These are phyloP conservation scores for Dynastes tityus DNA, from an alignment of 2,888 invertebrate genomes.

Conservation along the genomic window DNA sequence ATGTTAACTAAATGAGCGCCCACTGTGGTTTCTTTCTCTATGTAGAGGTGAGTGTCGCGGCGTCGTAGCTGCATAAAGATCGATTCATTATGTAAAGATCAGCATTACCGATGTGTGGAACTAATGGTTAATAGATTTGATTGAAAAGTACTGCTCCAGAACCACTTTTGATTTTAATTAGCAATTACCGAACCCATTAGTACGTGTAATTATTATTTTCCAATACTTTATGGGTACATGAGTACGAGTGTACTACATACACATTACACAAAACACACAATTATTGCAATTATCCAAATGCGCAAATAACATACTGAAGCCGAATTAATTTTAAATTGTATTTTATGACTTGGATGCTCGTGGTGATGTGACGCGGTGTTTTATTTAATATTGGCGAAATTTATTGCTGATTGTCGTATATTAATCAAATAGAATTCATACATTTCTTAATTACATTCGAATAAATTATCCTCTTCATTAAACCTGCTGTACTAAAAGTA, in stretches of 20 bases:
- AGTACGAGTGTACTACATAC: constrained; percentile 17
- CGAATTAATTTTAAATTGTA: constrained; percentile 16
- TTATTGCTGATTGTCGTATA: not conserved
- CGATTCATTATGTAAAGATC: constrained; percentile 48
- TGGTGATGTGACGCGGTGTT: no score
- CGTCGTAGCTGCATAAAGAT: constrained; percentile 22
- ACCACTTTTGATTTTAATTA: constrained; percentile 47
- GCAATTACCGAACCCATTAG: constrained; percentile 44
- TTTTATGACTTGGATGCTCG: not conserved
- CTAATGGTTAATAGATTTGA: constrained; percentile 49
- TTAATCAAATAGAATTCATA: not conserved
- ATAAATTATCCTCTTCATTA: no score
- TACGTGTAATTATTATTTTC: constrained; percentile 46
- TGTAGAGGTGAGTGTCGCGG: constrained; percentile 28
- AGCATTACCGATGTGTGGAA: constrained; percentile 49
- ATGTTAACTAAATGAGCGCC: constrained; percentile 46
- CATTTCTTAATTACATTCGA: not conserved
- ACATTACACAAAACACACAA: constrained; percentile 1
- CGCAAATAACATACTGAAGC: not conserved
- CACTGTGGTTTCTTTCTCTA: constrained; percentile 47
- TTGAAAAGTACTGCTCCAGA: constrained; percentile 37
- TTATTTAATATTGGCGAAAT: not conserved
- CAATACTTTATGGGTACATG: constrained; percentile 34
- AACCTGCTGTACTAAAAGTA: no score
- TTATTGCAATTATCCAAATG: constrained; percentile 20